Evolutionary conservation across 2,797 vertebrate species (phyloP), one percentile per base, ranked within the genome.

Genomic region (Sebastes hubbsi): DNA sequence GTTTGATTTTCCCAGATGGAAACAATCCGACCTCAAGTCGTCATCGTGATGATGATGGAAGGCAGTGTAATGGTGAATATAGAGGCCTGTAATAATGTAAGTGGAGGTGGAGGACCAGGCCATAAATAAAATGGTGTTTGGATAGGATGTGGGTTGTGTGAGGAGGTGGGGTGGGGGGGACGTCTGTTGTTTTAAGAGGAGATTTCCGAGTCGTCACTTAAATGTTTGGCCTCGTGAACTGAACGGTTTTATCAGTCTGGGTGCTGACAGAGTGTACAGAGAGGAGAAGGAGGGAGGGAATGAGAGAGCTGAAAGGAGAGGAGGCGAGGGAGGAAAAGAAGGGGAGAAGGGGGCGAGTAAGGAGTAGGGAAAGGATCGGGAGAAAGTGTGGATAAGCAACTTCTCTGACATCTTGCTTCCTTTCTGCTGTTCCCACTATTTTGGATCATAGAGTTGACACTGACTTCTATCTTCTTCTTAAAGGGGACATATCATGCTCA

Each of bases 111-210:
- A 89, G 74, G 72, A 87, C 13, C 81, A 18, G 75, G 71, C 66
- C 83, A 92, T 94, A 91, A 94, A 94, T 94, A 92, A 88, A 71
- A 46, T 4, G 11, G 22, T 92, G 91, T 91, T 91, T 90, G 84
- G 74, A 91, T 87, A 71, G 74, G 78, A 77, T 80, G 82, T 82
- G 75, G 73, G 58, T 56, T 71, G 25, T 62, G 69, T 72, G 75
- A 36, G 66, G 1, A 5, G 3, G 5, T 3, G 3, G 9, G 3
- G 5, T 3, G 3, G 4, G 27, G 29, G 49, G 25, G 29, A 32
- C 27, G 63, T 61, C 79, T 78, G 78, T 83, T 89, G 84, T 88
- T 86, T 87, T 78, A 86, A 88, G 85, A 87, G 81, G 73, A 77
- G 63, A 85, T 86, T 91, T 91, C 91, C 82, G 87, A 87, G 72